phyloP scores from a whole-genome alignment of 1,140 invertebrate species.

The Pissodes strobi region DNA sequence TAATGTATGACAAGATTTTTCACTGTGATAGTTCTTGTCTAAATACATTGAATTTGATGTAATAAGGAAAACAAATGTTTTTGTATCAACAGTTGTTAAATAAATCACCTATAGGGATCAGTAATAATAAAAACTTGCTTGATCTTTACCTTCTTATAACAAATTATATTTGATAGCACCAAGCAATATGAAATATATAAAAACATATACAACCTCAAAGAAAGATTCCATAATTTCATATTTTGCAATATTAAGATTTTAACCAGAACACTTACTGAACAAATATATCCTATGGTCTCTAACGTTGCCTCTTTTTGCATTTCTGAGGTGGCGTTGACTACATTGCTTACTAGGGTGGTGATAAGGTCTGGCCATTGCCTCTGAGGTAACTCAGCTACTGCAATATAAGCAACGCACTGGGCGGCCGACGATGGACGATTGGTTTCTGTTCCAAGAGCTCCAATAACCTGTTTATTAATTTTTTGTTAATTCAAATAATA shows the following conservation, averaged over 20 bases:
- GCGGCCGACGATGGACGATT: slow-evolving; percentile 94
- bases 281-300: slow-evolving; percentile 92
- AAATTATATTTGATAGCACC: too few relatives aligned
- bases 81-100: too few relatives aligned
- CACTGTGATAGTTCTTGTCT: too few relatives aligned
- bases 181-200: too few relatives aligned
- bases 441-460: slow-evolving; percentile 93
- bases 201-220: too few relatives aligned
- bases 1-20: too few relatives aligned
- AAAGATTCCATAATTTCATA: slow-evolving; percentile 19
- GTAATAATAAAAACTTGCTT: too few relatives aligned
- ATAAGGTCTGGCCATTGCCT: slow-evolving; percentile 87
- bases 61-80: too few relatives aligned
- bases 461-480: slow-evolving; percentile 87
- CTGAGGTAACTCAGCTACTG: slow-evolving; percentile 91
- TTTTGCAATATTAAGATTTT: too few relatives aligned
- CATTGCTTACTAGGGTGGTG: slow-evolving; percentile 83
- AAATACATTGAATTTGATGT: too few relatives aligned
- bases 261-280: slow-evolving; percentile 61
- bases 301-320: slow-evolving; percentile 94
- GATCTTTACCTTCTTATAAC: too few relatives aligned
- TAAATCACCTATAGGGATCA: too few relatives aligned
- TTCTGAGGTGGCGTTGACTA: slow-evolving; percentile 82
- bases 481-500: background rate
- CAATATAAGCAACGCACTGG: slow-evolving; percentile 98